Percentiles rank a stretch among this genome's conserved stretches.
These are phyloP conservation scores for Drymodes brunneopygia DNA, from an alignment of 2,113 vertebrate species.

Conservation along the genomic window DNA sequence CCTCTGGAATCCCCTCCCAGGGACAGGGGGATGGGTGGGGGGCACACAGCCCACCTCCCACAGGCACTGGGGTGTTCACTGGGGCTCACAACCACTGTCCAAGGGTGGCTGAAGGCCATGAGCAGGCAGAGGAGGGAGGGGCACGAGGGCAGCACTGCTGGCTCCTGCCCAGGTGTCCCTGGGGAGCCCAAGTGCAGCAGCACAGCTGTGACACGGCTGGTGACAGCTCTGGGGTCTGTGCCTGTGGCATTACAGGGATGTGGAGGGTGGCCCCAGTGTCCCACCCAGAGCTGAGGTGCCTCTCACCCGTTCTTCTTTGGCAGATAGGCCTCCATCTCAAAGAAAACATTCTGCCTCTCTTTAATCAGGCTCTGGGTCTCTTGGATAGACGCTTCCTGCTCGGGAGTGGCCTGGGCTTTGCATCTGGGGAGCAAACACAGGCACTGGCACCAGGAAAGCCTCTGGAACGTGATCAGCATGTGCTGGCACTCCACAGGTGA, in stretches of 20 bases:
- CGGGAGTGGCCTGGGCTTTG: conserved; percentile 54
- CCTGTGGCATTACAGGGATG: rapidly evolving
- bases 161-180: background rate
- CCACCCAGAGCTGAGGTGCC: rapidly evolving
- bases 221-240: background rate
- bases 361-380: conserved; percentile 82
- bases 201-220: rapidly evolving
- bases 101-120: background rate
- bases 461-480: background rate
- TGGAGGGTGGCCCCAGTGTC: background rate
- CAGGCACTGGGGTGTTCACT: background rate
- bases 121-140: background rate
- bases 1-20: background rate
- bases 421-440: conserved; percentile 65
- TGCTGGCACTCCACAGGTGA: background rate
- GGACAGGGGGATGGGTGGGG: background rate
- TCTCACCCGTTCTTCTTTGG: conserved; percentile 92
- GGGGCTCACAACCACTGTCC: background rate
- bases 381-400: conserved; percentile 57
- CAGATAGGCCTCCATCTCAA: conserved; percentile 93
- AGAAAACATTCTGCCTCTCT: conserved; percentile 80
- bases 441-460: background rate
- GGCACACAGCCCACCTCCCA: background rate
- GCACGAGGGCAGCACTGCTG: background rate
- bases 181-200: background rate